Base-by-base conservation (phyloP, 2,888 invertebrate genomes). In the Panzeria rudis region DNA sequence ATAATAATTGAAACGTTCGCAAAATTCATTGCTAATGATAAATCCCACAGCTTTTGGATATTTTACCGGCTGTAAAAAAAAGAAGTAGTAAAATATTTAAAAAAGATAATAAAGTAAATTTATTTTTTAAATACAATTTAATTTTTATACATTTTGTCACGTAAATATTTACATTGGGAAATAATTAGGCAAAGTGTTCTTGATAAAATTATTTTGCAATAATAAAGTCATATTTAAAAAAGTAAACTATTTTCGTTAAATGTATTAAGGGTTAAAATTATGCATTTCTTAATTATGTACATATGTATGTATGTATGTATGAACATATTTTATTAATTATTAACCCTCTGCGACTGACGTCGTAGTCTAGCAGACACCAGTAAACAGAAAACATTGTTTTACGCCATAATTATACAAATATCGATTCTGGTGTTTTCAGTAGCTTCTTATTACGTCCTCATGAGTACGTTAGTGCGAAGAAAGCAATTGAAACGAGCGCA, bases 11-110 rank as follows among this genome's bases (percentile, higher is more conserved):
- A 99, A 99, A 89, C 99, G 94, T 93, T 99, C 99, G 93, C 99
- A 99, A 93, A 99, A 98, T 93, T 99, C 99, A 95, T 98, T 99
- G 92, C 96, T 95, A 87, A 99, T 94, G 90, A 99, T 99, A 93
- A 98, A 98, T 89, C 96, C 97, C 17, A 99, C 96, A 20, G 97
- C 95, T 91, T 95, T 96, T 0, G 99, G 98, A 90, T 98, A 98
- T 32, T 94, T 94, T 62, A 95, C 35, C 38, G 84, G 80, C 89
- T 88, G 83, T 1, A 86, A 82, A 25, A 25, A 73, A 50, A 29
- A 52, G 73, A 20, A 69, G 15, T 64, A 69, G 62, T 17, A 29
- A 56, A 54, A 25, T 9, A 44, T 44, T 13, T 29, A 76, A 61
- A 38, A 66, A 35, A 47, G 41, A 32, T 62, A 62, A 52, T 64